Evolutionary conservation across 2,113 vertebrate species (phyloP), one percentile per base, ranked within the genome.

Genomic region (Microcebus tavaratra): DNA sequence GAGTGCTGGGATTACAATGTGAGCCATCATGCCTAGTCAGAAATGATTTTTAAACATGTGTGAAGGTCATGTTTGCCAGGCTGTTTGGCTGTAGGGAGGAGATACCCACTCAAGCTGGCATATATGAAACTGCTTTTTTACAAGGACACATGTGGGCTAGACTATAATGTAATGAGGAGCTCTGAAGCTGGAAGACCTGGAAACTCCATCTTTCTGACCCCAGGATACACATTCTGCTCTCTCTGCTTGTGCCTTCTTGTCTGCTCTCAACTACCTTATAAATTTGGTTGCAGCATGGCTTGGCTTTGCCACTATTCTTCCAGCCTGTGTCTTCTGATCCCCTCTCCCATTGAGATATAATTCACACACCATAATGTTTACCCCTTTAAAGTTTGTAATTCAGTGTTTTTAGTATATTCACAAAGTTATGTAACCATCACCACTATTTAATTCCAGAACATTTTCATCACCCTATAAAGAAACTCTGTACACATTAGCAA

Each of bases 11-110:
- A 57, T 57, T 57, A 57, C 55, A 57, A 20, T 57, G 55, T 21
- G 55, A 57, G 61, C 61, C 61, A 63, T 27, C 27, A 29, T 12
- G 4, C 10, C 25, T 29, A 29, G 61, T 79, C 39, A 5, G 61
- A 85, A 95, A 76, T 91, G 18, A n/a, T 53, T 86, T 92, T 78
- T 94, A 78, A 94, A 90, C 53, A 94, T n/a, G 36, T 31, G 12
- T 84, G 39, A 90, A 72, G 20, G 14, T 84, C 68, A 50, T 61
- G 17, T 83, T 93, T 91, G 57, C 42, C 59, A 55, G 27, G 59
- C 34, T 36, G 7, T 96, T 89, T 86, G 87, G 42, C n/a, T 55
- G 1, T 20, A 83, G 68, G 59, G 13, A 72, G 53, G 12, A 59
- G n/a, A 36, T 76, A 23, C 17, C 75, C 67, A 39, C 59, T 87